Percentiles rank a stretch among this genome's conserved stretches.
Conservation (phyloP, 2,888 invertebrate genomes). For the Harmothoe impar region DNA sequence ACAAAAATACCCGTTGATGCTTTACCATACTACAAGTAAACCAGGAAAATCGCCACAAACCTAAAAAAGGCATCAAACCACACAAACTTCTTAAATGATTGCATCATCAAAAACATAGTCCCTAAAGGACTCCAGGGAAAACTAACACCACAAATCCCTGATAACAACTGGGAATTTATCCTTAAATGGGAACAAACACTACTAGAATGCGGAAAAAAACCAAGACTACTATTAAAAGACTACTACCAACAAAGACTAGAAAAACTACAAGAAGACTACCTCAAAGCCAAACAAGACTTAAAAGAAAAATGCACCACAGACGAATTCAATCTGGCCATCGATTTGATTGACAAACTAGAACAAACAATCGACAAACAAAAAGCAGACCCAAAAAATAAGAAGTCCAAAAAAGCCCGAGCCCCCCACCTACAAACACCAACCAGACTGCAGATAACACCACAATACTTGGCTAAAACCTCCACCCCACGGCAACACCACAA, state of each 20-base stretch:
- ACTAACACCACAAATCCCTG: not conserved
- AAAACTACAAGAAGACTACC: not conserved
- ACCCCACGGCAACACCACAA: too few relatives aligned
- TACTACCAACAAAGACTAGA: not conserved
- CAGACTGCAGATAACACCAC: not conserved
- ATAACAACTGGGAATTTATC: not conserved
- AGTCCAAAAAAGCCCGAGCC: not conserved
- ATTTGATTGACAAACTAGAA: not conserved
- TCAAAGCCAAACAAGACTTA: not conserved
- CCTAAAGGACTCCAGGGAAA: not conserved
- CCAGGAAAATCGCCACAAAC: not conserved
- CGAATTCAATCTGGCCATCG: not conserved
- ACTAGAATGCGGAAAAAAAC: not conserved
- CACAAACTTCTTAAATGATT: not conserved
- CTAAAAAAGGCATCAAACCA: not conserved
- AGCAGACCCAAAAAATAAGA: not conserved
- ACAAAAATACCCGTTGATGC: not conserved
- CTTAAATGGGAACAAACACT: not conserved
- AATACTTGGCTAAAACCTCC: too few relatives aligned
- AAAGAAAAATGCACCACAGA: not conserved
- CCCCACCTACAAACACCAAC: not conserved
- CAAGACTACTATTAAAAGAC: not conserved
- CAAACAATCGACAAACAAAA: not conserved
- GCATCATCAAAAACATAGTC: not conserved
- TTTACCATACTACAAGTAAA: not conserved